Base-by-base conservation (phyloP, 2,113 vertebrate genomes). In the Anser cygnoides region DNA sequence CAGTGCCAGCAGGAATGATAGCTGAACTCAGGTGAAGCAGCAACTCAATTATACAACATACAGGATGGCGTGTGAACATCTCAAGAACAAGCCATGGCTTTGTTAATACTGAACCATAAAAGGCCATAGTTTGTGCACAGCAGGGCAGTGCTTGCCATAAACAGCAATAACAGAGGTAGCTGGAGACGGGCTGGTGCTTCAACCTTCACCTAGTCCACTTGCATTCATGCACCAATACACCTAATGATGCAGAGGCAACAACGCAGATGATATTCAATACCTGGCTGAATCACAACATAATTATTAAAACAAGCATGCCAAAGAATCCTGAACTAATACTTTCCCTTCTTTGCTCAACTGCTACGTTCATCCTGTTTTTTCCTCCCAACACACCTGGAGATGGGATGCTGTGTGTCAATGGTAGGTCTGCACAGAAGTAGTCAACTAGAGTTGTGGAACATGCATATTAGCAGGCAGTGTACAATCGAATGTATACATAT, bases 11-110 rank as follows among this genome's bases (percentile, higher is more conserved):
- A 86, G 44, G 65, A 75, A 10, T 10, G 35, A 50, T 4, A 74
- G 57, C 16, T 71, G n/a, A 66, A n/a, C 39, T 59, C 57, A 44
- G 28, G 10, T 44, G 62, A 90, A 84, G 44, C 39, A 55, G 44
- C 39, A 71, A 39, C 67, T 75, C 57, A 39, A 2, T 31, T 79
- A 65, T 7, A 55, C 11, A 12, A 10, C 5, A 9, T 6, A 54
- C 5, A 66, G 23, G 10, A 65, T 6, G 31, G 20, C 1, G 1
- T 17, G 18, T 3, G 3, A 61, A 65, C 1, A 0, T 37, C 15
- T 49, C 43, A 54, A 31, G 74, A 79, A 3, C 4, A 26, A 19
- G 23, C 59, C 1, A 0, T n/a, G 46, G n/a, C 11, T 44, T 44
- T 49, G 44, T 39, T 90, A 70, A 55, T 10, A 49, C 22, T 49